A percentile compares a stretch with the other conserved stretches of the same genome.
Conservation (phyloP, 2,113 vertebrate species). For the Vulpes ferrilata region DNA sequence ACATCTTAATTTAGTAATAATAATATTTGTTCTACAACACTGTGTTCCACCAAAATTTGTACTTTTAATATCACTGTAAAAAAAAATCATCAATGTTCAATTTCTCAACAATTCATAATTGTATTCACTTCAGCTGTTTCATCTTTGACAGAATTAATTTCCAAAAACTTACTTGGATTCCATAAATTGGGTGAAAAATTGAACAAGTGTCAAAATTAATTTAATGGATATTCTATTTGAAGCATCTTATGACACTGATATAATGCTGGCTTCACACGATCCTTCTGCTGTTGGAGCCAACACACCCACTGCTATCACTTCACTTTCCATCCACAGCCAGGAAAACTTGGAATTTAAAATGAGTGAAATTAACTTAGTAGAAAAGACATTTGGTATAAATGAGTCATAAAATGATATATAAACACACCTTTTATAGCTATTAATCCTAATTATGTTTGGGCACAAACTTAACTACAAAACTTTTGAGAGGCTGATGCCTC, state of each 20-base stretch:
- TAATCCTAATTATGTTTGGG: conserved; percentile 58
- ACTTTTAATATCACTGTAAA: conserved; percentile 9
- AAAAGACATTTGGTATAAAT: conserved; percentile 46
- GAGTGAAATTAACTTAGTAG: conserved; percentile 57
- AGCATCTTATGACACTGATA: background rate
- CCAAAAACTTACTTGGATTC: conserved; percentile 19
- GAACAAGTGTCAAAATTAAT: conserved; percentile 44
- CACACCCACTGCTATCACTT: background rate
- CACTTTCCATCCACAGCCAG: conserved; percentile 22
- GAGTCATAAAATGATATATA: conserved; percentile 54
- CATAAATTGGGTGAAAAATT: conserved; percentile 32
- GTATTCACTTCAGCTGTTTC: background rate
- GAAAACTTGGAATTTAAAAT: conserved; percentile 47
- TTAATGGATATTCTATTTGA: background rate
- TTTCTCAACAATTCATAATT: conserved; percentile 48
- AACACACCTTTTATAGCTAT: conserved; percentile 44
- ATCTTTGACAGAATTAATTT: conserved; percentile 47
- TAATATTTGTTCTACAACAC: conserved; percentile 58
- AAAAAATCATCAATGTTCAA: background rate
- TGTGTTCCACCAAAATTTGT: conserved; percentile 59
- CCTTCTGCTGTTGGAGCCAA: background rate
- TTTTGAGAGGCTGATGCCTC: background rate
- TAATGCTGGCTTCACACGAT: background rate
- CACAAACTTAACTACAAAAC: conserved; percentile 7
- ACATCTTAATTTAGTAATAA: conserved; percentile 65